Percentiles rank a stretch among this genome's conserved stretches.
phyloP scores from a whole-genome alignment of 2,888 invertebrate genomes.

The Aromia moschata region DNA sequence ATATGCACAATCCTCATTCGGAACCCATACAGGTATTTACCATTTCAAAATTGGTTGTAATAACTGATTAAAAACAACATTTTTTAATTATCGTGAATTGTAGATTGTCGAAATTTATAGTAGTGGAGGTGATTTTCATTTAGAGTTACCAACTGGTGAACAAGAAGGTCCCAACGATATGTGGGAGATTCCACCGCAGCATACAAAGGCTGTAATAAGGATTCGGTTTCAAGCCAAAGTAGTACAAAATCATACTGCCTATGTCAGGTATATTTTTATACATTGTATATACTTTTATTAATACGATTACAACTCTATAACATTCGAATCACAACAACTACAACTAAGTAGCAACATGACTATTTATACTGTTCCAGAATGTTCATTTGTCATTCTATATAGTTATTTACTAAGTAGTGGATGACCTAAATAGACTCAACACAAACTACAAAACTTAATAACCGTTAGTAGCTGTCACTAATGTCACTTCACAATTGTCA shows the following conservation, averaged over 20 bases:
- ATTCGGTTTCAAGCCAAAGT: constrained; percentile 81
- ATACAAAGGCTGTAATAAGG: constrained; percentile 86
- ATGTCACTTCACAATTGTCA: too few relatives aligned
- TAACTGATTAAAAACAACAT: not conserved
- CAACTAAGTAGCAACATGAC: too few relatives aligned
- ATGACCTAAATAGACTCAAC: too few relatives aligned
- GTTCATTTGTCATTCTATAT: too few relatives aligned
- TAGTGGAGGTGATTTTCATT: constrained; percentile 89
- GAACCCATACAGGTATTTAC: constrained; percentile 80
- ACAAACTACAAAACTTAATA: too few relatives aligned
- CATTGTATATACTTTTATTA: too few relatives aligned
- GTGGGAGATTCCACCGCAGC: constrained; percentile 92
- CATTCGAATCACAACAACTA: too few relatives aligned
- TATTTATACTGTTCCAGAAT: too few relatives aligned
- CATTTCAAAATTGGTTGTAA: not conserved
- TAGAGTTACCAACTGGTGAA: constrained; percentile 84
- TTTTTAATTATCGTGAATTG: constrained; percentile 27
- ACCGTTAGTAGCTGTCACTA: too few relatives aligned
- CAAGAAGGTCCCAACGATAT: constrained; percentile 81
- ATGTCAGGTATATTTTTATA: constrained; percentile 80
- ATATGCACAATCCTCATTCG: constrained; percentile 94
- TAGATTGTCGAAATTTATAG: constrained; percentile 84
- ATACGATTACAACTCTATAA: too few relatives aligned
- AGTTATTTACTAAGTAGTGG: too few relatives aligned
- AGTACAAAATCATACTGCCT: constrained; percentile 86